A percentile compares a stretch with the other conserved stretches of the same genome.
phyloP scores from a whole-genome alignment of 1,140 invertebrate genomes.

The Nephila pilipes region DNA sequence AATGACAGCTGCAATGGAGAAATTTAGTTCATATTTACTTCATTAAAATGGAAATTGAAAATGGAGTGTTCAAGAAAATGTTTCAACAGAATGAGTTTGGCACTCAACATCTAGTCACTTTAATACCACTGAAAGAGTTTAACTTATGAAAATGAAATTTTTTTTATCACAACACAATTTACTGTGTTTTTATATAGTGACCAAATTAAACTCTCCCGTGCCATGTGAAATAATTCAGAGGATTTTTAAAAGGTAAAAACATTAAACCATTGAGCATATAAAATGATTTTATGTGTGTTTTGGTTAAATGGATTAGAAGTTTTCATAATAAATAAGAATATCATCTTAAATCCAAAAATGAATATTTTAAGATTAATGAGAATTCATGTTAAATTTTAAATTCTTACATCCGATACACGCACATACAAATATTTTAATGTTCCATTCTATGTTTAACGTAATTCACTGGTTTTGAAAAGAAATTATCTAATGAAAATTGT shows the following conservation, averaged over 20 bases:
- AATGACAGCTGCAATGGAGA: neutral
- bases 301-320: neutral
- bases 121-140: slow-evolving; percentile 30
- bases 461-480: neutral
- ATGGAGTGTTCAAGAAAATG: neutral
- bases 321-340: neutral
- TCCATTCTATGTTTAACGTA: no score
- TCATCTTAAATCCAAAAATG: neutral
- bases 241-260: neutral
- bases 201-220: neutral
- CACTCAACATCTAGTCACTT: slow-evolving; percentile 54
- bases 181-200: neutral
- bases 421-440: neutral
- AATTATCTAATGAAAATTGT: neutral
- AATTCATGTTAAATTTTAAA: neutral
- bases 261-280: neutral
- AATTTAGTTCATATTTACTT: neutral
- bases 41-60: slow-evolving; percentile 9
- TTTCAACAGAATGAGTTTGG: slow-evolving; percentile 65
- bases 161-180: slow-evolving; percentile 17
- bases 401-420: neutral
- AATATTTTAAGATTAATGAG: neutral
- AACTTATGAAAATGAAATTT: slow-evolving; percentile 16
- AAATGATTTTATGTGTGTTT: neutral
- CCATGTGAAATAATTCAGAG: neutral